Evolutionary conservation across 2,113 vertebrate genomes (phyloP).

Genomic region (Gila orcuttii): DNA sequence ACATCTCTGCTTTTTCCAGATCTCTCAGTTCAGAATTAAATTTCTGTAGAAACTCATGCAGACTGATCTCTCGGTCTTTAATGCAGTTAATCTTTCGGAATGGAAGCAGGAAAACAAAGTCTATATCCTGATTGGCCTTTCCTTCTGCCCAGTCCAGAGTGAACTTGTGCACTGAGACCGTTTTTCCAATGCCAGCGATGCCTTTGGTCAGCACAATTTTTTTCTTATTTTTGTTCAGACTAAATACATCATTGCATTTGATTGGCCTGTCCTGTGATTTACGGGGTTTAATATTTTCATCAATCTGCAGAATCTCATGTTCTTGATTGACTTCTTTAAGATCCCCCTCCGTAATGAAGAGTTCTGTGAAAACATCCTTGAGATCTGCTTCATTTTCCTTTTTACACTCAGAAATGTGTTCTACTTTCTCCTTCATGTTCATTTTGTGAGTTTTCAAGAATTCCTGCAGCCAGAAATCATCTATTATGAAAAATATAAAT

Average conservation of each 20-base stretch:
- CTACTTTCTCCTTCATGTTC: not conserved
- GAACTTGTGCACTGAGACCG: no score
- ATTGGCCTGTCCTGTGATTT: not conserved
- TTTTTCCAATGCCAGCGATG: no score
- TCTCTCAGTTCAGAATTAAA: no score
- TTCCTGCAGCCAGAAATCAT: not conserved
- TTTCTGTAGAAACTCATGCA: no score
- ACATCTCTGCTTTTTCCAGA: no score
- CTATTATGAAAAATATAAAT: not conserved
- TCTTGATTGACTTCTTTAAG: not conserved
- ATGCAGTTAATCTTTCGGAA: no score
- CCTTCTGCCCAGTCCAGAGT: not conserved
- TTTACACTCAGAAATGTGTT: not conserved
- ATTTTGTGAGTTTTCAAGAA: not conserved
- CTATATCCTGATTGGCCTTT: no score
- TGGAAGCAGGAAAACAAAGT: no score
- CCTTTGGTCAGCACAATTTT: no score
- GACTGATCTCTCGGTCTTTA: no score
- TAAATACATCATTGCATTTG: not conserved
- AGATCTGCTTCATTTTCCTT: not conserved
- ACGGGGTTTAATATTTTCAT: not conserved
- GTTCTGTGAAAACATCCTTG: not conserved
- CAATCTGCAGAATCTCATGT: not conserved
- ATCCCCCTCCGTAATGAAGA: not conserved
- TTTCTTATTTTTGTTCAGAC: not conserved